Base-by-base conservation (phyloP, 2,113 vertebrate genomes). In the Onychostruthus taczanowskii region DNA sequence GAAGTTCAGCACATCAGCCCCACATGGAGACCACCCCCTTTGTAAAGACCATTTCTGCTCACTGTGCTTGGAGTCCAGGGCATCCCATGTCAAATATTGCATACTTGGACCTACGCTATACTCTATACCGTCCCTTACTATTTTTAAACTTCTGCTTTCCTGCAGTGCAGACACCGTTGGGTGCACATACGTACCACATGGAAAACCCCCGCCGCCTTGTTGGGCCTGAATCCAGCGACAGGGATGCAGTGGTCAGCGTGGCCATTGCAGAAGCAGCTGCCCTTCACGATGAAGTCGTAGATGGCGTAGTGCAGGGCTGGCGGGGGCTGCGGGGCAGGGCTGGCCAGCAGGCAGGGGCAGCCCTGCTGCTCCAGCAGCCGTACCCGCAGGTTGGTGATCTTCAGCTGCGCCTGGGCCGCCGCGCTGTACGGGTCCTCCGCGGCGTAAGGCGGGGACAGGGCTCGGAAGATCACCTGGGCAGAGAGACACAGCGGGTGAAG, bases 201-300 rank as follows among this genome's bases (percentile, higher is more conserved):
- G 93, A 98, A 98, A 59, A 96, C 83, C 43, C 97, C 98, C 16
- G 98, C 95, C 5, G 97, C 98, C 74, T 97, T 98, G 90, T 97
- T 16, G 1, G 98, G 98, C 89, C 94, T 98, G 98, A 99, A 99
- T 13, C 98, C 98, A 1, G 97, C 64, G 1, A 98, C 97, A 0
- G 99, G 98, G 11, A 98, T 39, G 26, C 99, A 99, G 68, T 98
- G 98, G 94, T 99, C 99, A 0, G 99, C 99, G 1, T 99, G 99
- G 83, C 99, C 99, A 0, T 99, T 99, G 90, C 99, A 99, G 97
- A 99, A 99, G 97, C 99, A 99, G 98, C 99, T 99, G 87, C 99
- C 99, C 96, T 99, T 99, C 90, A 99, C 98, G 9, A 99, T 99
- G 95, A 99, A 98, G 97, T 99, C 99, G 3, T 99, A 99, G 97